phyloP scores from a whole-genome alignment of 2,888 invertebrate species.

The Euzophera pinguis region DNA sequence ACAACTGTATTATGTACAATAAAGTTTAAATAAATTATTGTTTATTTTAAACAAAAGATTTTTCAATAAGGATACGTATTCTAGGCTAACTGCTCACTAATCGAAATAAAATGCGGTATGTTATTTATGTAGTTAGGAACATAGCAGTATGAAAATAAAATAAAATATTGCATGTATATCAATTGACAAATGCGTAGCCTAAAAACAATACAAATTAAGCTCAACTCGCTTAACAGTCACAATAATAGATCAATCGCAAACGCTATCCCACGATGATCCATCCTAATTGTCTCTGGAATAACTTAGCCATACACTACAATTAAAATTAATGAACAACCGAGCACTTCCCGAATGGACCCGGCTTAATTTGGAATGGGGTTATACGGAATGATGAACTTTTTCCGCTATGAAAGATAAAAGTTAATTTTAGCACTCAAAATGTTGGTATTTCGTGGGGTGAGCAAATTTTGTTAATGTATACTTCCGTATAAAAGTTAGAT shows the following conservation, averaged over 20 bases:
- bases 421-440: not conserved
- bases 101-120: too few species aligned
- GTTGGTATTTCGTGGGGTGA: not conserved
- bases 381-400: slow-evolving; percentile 35
- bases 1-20: too few species aligned
- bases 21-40: too few species aligned
- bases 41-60: too few species aligned
- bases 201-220: not conserved
- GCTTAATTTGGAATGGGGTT: slow-evolving; percentile 35
- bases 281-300: slow-evolving; percentile 34
- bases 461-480: too few species aligned
- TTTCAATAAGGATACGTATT: too few species aligned
- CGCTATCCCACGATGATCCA: slow-evolving; percentile 7
- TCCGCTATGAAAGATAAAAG: slow-evolving; percentile 31
- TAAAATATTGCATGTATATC: too few species aligned
- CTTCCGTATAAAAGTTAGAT: too few species aligned
- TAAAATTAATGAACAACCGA: slow-evolving; percentile 54
- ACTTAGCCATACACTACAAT: slow-evolving; percentile 54
- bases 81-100: too few species aligned
- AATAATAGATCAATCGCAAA: not conserved
- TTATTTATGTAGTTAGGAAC: too few species aligned
- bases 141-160: too few species aligned
- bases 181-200: too few species aligned
- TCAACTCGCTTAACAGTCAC: not conserved
- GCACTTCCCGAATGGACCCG: slow-evolving; percentile 33